Evolutionary conservation across 1,140 invertebrate genomes (phyloP), one percentile per base, ranked within the genome.

Genomic region (Hyles euphorbiae): DNA sequence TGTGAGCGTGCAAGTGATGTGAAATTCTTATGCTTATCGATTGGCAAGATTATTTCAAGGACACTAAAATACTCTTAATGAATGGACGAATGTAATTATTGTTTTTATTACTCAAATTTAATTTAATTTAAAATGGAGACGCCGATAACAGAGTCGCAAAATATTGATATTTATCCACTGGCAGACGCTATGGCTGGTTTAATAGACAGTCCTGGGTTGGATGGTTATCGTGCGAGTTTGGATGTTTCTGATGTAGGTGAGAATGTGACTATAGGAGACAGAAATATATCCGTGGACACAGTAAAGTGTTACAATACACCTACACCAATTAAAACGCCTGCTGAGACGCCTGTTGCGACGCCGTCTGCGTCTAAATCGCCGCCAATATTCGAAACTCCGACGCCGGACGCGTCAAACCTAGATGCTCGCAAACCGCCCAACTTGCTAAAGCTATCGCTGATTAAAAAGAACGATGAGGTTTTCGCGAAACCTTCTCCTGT

Each of bases 31-130:
- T 67, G 78, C 73, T 83, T 88, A 88, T 88, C 85, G 85, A 88
- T 88, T 82, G 68, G 71, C 62, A 68, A 81, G 83, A 86, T 88
- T 79, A 86, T 74, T 86, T 83, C 83, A 88, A 88, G 83, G 85
- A 66, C 81, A 67, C 57, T 50, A 47, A 7, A 22, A 40, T 61
- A 72, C 66, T 60, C 68, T 53, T 60, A 52, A 55, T 59, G 53
- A 52, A 57, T 61, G 50, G 36, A 40, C 36, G 8, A 40, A 40
- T 40, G 36, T 40, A 54, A 59, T 63, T 61, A 53, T 58, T 34
- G 54, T 56, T 47, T 45, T 53, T 48, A 22, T 22, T 22, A 22
- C 22, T 22, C 22, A 22, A 59, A 44, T 34, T 49, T 10, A 53
- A 51, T 54, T 11, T 48, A 61, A 12, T 34, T 44, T 52, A 58